Conservation (phyloP, 2,113 vertebrate species). For the Ploceus nigricollis region DNA sequence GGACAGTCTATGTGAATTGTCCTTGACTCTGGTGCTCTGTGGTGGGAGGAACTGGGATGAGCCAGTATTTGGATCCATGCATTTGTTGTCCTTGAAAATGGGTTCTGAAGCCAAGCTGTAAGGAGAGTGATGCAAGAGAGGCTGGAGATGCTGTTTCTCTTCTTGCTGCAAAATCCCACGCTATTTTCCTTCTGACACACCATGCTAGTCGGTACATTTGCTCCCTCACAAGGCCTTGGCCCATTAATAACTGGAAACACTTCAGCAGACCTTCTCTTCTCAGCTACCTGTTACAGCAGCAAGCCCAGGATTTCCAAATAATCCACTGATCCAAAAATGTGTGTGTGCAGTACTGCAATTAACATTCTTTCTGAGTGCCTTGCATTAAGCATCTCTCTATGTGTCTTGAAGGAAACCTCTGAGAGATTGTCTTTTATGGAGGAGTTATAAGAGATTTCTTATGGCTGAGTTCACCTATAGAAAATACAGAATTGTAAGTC, state of each 20-base stretch:
- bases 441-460: constrained; percentile 75
- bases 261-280: not conserved
- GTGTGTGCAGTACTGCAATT: constrained; percentile 51
- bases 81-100: not conserved
- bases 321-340: not conserved
- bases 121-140: not conserved
- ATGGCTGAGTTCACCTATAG: constrained; percentile 80
- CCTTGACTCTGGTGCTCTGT: not conserved
- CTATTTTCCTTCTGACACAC: not conserved
- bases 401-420: constrained; percentile 65
- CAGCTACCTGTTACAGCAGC: constrained; percentile 27
- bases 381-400: constrained; percentile 26
- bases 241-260: not conserved
- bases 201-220: not conserved
- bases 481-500: constrained; percentile 75
- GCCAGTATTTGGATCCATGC: not conserved
- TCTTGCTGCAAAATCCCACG: not conserved
- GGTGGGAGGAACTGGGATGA: not conserved
- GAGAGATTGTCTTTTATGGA: constrained; percentile 64
- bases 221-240: not conserved
- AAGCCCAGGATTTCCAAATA: not conserved
- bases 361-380: constrained; percentile 53
- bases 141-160: not conserved
- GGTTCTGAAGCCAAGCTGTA: not conserved
- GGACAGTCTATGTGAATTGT: not conserved